Base-by-base conservation (phyloP, 2,113 vertebrate genomes). In the Oryzias woworae region DNA sequence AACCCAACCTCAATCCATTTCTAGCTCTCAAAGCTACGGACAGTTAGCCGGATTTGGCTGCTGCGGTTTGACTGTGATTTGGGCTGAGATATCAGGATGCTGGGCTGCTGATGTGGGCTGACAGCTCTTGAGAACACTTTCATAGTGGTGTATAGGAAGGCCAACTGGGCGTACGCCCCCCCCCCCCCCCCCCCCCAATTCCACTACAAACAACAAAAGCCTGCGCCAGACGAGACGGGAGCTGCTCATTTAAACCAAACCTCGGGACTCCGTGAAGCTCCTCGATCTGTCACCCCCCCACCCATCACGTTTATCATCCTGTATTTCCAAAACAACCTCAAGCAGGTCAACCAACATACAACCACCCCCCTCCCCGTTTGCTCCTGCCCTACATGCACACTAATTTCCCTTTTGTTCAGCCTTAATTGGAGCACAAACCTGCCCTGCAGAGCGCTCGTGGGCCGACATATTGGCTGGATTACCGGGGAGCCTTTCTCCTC, bases 41-140 rank as follows among this genome's bases (percentile, higher is more conserved):
- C 8, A 6, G 17, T 54, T 20, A 47, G 58, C 61, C 36, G 56
- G 71, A 53, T 66, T 66, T 64, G 63, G 77, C 53, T 55, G 47
- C 59, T 24, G 14, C 48, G 17, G 65, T 66, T 85, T 85, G 87
- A 90, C 68, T 66, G 69, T 89, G 92, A 94, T 94, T 60, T 16
- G 54, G 90, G 70, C 45, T 90, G 93, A 93, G 91, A 77, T 79
- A 87, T 92, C 89, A 88, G 88, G 73, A 76, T 83, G 87, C 77
- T 82, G 90, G 88, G 75, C 86, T 86, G 89, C 83, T 90, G 89
- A 94, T 94, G 20, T 14, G 76, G 81, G 81, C 76, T 92, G 93
- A 94, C 94, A 94, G 92, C 84, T 93, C 92, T 91, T 82, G 89
- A 92, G 90, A 87, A 87, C 85, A 85, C 90, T 93, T 91, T 93